Conservation (phyloP, 2,797 vertebrate genomes). For the Echiichthys vipera region DNA sequence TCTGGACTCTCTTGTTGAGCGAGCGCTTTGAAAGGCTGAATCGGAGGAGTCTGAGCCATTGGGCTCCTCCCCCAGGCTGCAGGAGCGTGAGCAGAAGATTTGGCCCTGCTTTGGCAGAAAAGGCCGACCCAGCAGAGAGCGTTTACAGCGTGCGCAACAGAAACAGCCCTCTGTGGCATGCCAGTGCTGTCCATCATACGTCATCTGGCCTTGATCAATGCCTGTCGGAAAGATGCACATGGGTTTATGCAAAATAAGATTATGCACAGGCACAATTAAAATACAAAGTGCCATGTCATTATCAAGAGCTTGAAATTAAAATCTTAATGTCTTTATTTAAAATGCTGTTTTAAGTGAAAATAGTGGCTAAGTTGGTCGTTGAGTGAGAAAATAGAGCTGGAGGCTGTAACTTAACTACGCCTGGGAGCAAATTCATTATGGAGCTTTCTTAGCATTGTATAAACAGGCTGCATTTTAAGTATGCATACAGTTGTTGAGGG, state of each 20-base stretch:
- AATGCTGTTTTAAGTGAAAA: slow-evolving; percentile 39
- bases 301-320: slow-evolving; percentile 22
- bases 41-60: slow-evolving; percentile 96
- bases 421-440: slow-evolving; percentile 68
- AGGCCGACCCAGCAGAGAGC: slow-evolving; percentile 94
- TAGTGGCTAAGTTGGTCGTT: slow-evolving; percentile 30
- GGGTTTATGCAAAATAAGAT: slow-evolving; percentile 14
- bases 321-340: slow-evolving; percentile 28
- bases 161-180: slow-evolving; percentile 97
- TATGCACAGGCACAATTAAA: background rate
- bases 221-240: slow-evolving; percentile 79
- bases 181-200: slow-evolving; percentile 98
- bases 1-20: slow-evolving; percentile 94
- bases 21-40: slow-evolving; percentile 95
- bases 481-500: slow-evolving; percentile 68
- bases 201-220: slow-evolving; percentile 99
- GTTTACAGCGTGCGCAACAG: slow-evolving; percentile 96
- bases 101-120: slow-evolving; percentile 98
- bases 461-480: slow-evolving; percentile 75
- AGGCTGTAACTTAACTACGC: slow-evolving; percentile 48
- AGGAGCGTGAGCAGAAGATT: slow-evolving; percentile 97
- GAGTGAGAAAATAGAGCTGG: slow-evolving; percentile 44
- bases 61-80: slow-evolving; percentile 93
- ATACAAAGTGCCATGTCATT: background rate
- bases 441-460: slow-evolving; percentile 64